These are phyloP conservation scores for Streptopelia turtur DNA, from an alignment of 2,797 vertebrate genomes.

Conservation along the genomic window DNA sequence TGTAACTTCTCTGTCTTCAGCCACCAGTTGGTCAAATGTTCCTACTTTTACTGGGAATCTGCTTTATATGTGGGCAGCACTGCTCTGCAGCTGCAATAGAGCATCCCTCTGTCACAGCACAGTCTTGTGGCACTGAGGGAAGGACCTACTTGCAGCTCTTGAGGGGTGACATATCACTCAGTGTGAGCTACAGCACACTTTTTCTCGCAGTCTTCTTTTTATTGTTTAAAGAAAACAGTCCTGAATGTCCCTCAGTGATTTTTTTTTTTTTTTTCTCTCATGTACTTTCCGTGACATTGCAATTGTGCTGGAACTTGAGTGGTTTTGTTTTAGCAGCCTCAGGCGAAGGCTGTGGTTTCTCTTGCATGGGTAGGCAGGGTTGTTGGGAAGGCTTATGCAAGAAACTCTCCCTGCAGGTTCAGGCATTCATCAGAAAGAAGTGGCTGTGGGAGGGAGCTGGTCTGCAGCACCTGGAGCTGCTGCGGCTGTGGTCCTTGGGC, in stretches of 20 bases:
- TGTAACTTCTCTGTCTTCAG: neutral
- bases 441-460: neutral
- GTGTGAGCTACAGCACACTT: neutral
- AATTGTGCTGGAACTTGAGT: neutral
- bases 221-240: neutral
- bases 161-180: neutral
- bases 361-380: neutral
- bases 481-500: neutral
- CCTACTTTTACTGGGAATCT: neutral
- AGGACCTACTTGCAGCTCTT: neutral
- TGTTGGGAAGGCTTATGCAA: neutral
- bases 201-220: neutral
- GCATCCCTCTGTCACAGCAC: neutral
- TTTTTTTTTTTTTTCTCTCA: neutral
- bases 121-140: neutral
- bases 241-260: neutral
- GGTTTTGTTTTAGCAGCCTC: neutral
- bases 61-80: neutral
- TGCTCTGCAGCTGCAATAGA: neutral
- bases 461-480: no score
- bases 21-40: neutral
- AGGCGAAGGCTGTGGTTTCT: neutral
- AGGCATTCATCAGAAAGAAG: neutral
- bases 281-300: neutral
- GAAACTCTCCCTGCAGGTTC: neutral